Conservation (phyloP, 2,888 invertebrate species). For the Blastobasis adustella region DNA sequence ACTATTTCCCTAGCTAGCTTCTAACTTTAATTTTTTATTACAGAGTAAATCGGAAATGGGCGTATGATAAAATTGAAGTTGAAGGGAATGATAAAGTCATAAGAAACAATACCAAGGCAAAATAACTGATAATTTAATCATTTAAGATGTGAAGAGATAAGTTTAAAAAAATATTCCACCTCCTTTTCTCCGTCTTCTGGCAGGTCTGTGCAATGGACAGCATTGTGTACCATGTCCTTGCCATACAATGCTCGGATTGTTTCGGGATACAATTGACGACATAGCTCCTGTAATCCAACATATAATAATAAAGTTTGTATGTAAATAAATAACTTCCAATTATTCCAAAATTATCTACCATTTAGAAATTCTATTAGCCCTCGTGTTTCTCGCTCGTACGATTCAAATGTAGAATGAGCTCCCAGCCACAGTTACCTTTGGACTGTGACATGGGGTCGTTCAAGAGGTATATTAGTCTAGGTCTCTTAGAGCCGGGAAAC, state of each 20-base stretch:
- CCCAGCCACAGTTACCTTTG: too few species aligned
- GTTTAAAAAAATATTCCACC: constrained; percentile 85
- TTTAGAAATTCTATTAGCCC: too few species aligned
- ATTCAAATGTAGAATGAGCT: too few species aligned
- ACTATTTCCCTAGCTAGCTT: too few species aligned
- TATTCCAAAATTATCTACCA: too few species aligned
- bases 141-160: constrained; percentile 46
- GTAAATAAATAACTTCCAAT: too few species aligned
- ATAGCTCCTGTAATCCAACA: constrained; percentile 38
- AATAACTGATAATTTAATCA: constrained; percentile 22
- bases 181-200: constrained; percentile 89
- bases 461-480: too few species aligned
- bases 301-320: too few species aligned
- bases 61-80: constrained; percentile 84
- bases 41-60: constrained; percentile 84
- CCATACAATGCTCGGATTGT: constrained; percentile 90
- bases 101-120: constrained; percentile 71
- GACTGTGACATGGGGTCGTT: too few species aligned
- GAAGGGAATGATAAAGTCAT: constrained; percentile 84
- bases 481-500: too few species aligned
- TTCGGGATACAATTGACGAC: constrained; percentile 83
- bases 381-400: too few species aligned
- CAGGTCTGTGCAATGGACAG: constrained; percentile 94
- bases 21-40: constrained; percentile 20
- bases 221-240: constrained; percentile 85